A percentile compares a stretch with the other conserved stretches of the same genome.
Evolutionary conservation across 2,888 invertebrate genomes (phyloP).

Genomic region (Standfussiana lucernea): DNA sequence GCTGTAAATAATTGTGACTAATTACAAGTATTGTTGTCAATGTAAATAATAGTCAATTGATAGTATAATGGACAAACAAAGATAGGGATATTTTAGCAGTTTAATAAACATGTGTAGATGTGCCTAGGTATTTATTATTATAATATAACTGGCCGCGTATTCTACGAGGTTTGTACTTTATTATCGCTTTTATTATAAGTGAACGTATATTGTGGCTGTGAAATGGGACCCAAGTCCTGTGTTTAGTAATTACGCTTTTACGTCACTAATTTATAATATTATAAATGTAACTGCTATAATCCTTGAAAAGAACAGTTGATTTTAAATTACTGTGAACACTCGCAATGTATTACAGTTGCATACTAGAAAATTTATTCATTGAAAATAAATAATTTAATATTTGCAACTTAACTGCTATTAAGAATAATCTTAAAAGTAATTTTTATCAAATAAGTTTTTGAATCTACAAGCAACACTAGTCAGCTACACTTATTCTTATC

Average conservation of each 20-base stretch:
- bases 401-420: constrained; percentile 41
- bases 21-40: constrained; percentile 74
- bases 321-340: constrained; percentile 60
- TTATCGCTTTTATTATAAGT: constrained; percentile 86
- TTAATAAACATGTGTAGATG: constrained; percentile 75
- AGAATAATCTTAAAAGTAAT: constrained; percentile 59
- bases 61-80: constrained; percentile 80
- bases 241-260: constrained; percentile 87
- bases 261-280: constrained; percentile 87
- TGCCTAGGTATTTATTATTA: constrained; percentile 79
- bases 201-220: constrained; percentile 89
- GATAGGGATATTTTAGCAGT: constrained; percentile 75
- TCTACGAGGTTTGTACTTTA: constrained; percentile 84
- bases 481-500: constrained; percentile 76
- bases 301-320: constrained; percentile 65
- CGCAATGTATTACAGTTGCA: constrained; percentile 43
- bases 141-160: constrained; percentile 78
- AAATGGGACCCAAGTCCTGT: constrained; percentile 83
- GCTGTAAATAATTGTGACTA: constrained; percentile 77
- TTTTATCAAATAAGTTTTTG: constrained; percentile 54
- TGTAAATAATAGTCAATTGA: constrained; percentile 87
- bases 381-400: constrained; percentile 32
- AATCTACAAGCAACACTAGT: constrained; percentile 82
- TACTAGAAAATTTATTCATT: constrained; percentile 37
- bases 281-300: constrained; percentile 71